Evolutionary conservation across 2,888 invertebrate genomes (phyloP).

Genomic region (Dicyrtomina minuta): DNA sequence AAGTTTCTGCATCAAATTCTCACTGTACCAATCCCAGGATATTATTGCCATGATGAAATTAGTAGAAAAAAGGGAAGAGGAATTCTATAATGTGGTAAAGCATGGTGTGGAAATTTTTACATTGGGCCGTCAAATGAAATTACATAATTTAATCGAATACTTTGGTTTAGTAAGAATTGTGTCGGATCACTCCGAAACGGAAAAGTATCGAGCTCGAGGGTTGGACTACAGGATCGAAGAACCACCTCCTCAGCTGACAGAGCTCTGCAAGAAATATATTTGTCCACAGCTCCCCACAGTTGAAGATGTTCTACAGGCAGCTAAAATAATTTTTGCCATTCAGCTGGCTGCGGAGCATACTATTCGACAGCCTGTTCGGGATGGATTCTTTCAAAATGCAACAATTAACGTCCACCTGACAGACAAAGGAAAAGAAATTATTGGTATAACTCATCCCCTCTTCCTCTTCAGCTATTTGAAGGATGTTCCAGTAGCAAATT

Average conservation of each 20-base stretch:
- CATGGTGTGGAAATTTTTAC: conserved; percentile 79
- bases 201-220: conserved; percentile 93
- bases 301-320: conserved; percentile 84
- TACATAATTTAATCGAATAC: conserved; percentile 80
- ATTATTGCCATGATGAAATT: conserved; percentile 79
- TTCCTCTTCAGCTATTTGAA: conserved; percentile 86
- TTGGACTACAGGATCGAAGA: conserved; percentile 94
- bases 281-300: conserved; percentile 66
- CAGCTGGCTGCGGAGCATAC: conserved; percentile 90
- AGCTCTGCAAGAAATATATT: conserved; percentile 75
- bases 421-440: conserved; percentile 86
- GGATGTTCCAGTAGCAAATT: conserved; percentile 86
- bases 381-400: conserved; percentile 84
- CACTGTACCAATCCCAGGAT: conserved; percentile 85
- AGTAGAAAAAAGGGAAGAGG: conserved; percentile 65
- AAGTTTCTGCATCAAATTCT: conserved; percentile 90
- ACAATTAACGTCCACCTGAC: conserved; percentile 80
- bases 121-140: conserved; percentile 80
- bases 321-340: conserved; percentile 90
- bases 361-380: conserved; percentile 79
- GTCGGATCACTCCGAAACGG: too few species aligned
- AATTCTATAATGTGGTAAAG: conserved; percentile 55
- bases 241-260: conserved; percentile 76
- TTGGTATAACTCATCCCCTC: conserved; percentile 91
- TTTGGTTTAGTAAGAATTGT: conserved; percentile 93